These are phyloP conservation scores for Drosophila heteroneura DNA, from an alignment of 2,888 invertebrate genomes.

Conservation along the genomic window DNA sequence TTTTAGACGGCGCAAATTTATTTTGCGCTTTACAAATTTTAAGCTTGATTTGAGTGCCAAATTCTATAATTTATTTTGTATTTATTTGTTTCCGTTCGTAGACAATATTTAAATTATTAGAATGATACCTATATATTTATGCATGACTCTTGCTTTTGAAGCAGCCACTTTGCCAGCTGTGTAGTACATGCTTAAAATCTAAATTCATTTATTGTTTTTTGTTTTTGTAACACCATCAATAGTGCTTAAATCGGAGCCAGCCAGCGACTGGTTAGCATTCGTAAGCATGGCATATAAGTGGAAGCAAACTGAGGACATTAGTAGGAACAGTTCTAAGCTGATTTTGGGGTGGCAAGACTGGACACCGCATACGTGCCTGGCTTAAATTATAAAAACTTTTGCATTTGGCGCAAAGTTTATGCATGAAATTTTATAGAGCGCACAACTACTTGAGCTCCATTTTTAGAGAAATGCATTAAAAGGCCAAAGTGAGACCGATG, in stretches of 20 bases:
- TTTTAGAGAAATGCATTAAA: conserved; percentile 61
- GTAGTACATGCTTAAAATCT: not conserved
- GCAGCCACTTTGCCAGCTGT: not conserved
- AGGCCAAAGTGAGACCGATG: conserved; percentile 26
- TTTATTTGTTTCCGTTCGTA: not conserved
- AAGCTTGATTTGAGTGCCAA: not conserved
- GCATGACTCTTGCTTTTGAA: not conserved
- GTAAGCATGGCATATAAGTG: conserved; percentile 17
- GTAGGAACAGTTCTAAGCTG: conserved; percentile 55
- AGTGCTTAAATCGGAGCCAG: conserved; percentile 15
- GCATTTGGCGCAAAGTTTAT: conserved; percentile 76
- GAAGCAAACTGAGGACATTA: conserved; percentile 35
- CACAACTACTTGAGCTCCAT: conserved; percentile 71
- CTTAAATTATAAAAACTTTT: conserved; percentile 80
- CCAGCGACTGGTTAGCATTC: conserved; percentile 12
- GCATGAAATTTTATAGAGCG: conserved; percentile 79
- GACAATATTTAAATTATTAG: not conserved
- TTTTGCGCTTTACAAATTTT: not conserved
- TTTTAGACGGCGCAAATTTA: not conserved
- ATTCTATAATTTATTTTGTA: not conserved
- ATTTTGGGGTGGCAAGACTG: conserved; percentile 38
- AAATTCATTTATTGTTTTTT: not conserved
- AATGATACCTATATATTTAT: not conserved
- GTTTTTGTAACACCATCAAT: conserved; percentile 42
- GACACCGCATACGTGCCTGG: conserved; percentile 73